Conservation (phyloP, 2,888 invertebrate species). For the Allolobophora icterica region DNA sequence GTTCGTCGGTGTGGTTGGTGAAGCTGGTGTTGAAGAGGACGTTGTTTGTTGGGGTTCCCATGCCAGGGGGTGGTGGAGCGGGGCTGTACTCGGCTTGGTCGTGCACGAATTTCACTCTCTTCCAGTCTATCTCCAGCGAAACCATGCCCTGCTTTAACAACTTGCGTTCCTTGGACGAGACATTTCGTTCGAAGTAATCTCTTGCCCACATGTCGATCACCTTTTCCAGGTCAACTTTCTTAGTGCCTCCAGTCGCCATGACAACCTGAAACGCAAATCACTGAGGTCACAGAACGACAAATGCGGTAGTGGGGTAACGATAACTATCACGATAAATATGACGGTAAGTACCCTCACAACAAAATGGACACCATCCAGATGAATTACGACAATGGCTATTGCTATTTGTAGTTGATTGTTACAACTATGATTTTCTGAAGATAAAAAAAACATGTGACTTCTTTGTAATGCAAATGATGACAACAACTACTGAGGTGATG, state of each 20-base stretch:
- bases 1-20: constrained; percentile 58
- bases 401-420: too few relatives aligned
- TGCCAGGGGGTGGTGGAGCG: constrained; percentile 40
- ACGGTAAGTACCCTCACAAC: not conserved
- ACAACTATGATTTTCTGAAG: too few relatives aligned
- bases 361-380: not conserved
- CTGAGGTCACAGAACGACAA: not conserved
- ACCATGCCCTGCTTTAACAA: constrained; percentile 55
- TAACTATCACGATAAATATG: too few relatives aligned
- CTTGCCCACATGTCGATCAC: constrained; percentile 64
- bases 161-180: constrained; percentile 58
- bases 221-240: constrained; percentile 56
- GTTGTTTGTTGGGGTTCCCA: constrained; percentile 43
- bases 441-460: too few relatives aligned
- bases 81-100: constrained; percentile 56
- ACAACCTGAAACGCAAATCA: not conserved
- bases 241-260: not conserved
- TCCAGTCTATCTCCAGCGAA: constrained; percentile 64
- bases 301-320: too few relatives aligned
- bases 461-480: too few relatives aligned
- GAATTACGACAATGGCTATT: too few relatives aligned
- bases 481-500: too few relatives aligned
- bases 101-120: constrained; percentile 60
- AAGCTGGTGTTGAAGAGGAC: constrained; percentile 61
- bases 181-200: constrained; percentile 61